phyloP scores from a whole-genome alignment of 2,797 vertebrate genomes.

The Aulostomus chinensis region DNA sequence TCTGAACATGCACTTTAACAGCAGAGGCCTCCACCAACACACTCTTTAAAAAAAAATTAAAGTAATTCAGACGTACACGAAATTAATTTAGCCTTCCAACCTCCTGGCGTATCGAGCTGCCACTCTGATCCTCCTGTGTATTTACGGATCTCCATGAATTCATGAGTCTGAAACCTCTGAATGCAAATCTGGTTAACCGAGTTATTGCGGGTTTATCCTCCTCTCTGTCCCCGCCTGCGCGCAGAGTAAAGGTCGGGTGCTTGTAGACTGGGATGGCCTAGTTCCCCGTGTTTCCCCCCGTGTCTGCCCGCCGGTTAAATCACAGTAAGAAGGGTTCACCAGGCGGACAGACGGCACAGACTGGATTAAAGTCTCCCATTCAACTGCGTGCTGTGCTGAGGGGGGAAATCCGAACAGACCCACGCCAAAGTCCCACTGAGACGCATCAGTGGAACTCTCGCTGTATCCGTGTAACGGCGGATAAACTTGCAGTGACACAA shows the following conservation, averaged over 20 bases:
- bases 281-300: constrained; percentile 50
- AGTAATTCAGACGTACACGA: no score
- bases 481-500: constrained; percentile 4
- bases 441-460: constrained; percentile 14
- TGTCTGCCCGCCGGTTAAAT: constrained; percentile 62
- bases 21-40: no score
- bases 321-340: constrained; percentile 64
- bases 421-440: not conserved
- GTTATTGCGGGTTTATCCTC: constrained; percentile 8
- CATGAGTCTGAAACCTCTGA: not conserved
- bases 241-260: constrained; percentile 54
- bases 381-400: constrained; percentile 19
- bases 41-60: no score
- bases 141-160: no score
- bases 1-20: no score
- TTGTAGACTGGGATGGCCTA: constrained; percentile 59
- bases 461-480: not conserved
- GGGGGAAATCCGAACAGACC: constrained; percentile 27
- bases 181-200: not conserved
- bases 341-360: constrained; percentile 57
- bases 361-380: constrained; percentile 59
- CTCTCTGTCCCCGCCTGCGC: constrained; percentile 10
- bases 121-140: no score
- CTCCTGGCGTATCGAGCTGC: no score
- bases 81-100: no score